Evolutionary conservation across 2,797 vertebrate genomes (phyloP).

Genomic region (Scyliorhinus canicula): DNA sequence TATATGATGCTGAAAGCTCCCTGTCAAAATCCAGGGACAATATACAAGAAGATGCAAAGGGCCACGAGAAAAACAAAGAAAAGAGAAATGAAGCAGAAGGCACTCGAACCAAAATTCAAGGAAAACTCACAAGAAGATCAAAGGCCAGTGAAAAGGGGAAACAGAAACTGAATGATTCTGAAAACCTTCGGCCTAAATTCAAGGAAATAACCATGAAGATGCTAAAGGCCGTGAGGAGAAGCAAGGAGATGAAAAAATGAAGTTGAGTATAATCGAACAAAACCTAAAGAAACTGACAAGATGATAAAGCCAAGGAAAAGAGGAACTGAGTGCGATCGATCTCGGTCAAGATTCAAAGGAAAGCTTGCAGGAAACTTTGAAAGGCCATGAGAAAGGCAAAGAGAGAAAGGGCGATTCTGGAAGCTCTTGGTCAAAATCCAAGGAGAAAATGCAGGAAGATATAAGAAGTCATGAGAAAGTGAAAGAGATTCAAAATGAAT

Average conservation of each 20-base stretch:
- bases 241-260: constrained; percentile 21
- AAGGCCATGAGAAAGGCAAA: constrained; percentile 20
- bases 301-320: constrained; percentile 26
- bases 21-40: not conserved
- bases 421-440: constrained; percentile 21
- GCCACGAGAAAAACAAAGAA: constrained; percentile 31
- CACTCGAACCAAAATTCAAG: not conserved
- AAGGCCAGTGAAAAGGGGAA: not conserved
- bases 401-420: not conserved
- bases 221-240: constrained; percentile 1
- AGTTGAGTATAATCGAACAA: not conserved
- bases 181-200: not conserved
- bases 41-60: not conserved
- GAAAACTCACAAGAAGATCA: not conserved
- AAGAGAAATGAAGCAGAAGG: constrained; percentile 29
- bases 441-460: constrained; percentile 24
- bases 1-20: not conserved
- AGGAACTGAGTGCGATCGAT: not conserved
- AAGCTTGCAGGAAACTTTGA: not conserved
- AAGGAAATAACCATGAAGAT: not conserved
- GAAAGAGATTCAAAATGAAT: constrained; percentile 18
- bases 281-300: constrained; percentile 20
- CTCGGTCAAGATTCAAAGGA: constrained; percentile 23
- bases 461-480: constrained; percentile 18
- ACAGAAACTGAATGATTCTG: constrained; percentile 16